Base-by-base conservation (phyloP, 2,113 vertebrate species). In the Phasianus colchicus region DNA sequence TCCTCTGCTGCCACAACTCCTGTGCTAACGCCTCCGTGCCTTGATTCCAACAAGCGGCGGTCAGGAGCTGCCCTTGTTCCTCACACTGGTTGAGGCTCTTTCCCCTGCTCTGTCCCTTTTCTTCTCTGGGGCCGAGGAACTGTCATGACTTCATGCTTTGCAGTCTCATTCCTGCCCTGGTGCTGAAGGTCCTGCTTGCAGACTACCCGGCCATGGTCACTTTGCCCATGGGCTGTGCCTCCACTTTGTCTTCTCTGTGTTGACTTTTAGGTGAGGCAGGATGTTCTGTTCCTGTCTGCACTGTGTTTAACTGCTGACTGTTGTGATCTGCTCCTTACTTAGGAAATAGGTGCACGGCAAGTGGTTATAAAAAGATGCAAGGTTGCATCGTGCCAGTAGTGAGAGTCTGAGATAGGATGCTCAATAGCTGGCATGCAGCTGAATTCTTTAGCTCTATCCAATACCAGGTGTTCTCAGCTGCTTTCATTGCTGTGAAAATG, bases 221-320 rank as follows among this genome's bases (percentile, higher is more conserved):
- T 88, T n/a, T 89, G 61, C 47, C 74, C 17, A 1, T 11, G 36
- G 60, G 30, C 67, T 0, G 0, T 65, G 55, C 72, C 77, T 77
- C 88, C 22, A 18, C 76, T 50, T 60, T 24, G 86, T 66, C 79
- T 64, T 34, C 32, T 74, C 69, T 43, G 11, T 83, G 76, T 72
- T 91, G 93, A 78, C 73, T 5, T 47, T 47, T 84, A 63, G 71
- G 48, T 54, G 50, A 92, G 73, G 77, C 86, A 84, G 83, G 90
- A 83, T 87, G 71, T 92, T 85, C 81, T 91, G 84, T 86, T 94
- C 89, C 79, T 81, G 47, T 76, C 75, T 64, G 47, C 6, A 54
- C 74, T 20, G 27, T 27, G 20, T 48, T 83, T 76, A 58, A 80
- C 66, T 93, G 82, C 84, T 89, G 87, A 74, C 75, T 77, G 42